Base-by-base conservation (phyloP, 2,113 vertebrate genomes). In the Chauna torquata region DNA sequence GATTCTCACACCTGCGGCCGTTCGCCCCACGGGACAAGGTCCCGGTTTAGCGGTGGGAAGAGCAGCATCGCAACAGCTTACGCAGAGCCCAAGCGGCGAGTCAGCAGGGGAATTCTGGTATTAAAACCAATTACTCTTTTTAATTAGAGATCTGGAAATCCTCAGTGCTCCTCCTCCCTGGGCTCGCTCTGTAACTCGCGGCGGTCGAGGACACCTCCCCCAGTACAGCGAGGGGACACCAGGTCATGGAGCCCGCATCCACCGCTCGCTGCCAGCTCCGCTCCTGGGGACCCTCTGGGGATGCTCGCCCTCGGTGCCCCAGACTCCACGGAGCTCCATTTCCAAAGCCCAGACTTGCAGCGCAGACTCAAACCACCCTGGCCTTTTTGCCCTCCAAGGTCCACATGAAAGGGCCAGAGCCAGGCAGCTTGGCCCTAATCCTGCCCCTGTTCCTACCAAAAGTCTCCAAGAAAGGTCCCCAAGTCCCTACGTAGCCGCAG, bases 141-240 rank as follows among this genome's bases (percentile, higher is more conserved):
- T 96, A 97, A 97, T 94, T 94, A 96, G 90, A 16, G 18, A 47
- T 55, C 88, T 90, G 58, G 82, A 96, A 91, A 92, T 96, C 78
- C 88, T 86, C 11, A 3, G 79, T 40, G 83, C 27, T 90, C 38
- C 50, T 81, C 57, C 85, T 92, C 92, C 64, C 65, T 62, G 47
- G 54, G 55, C 57, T 76, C 45, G 50, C 61, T 79, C 62, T 40
- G 25, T 64, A 64, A 17, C 52, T 38, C 24, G 27, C 25, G 38
- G 25, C 61, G 28, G 24, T 27, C 3, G 4, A 40, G 16, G 10
- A 27, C 16, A 12, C 28, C 36, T 28, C 25, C 32, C 61, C 28
- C 57, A 78, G 38, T 13, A 40, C 40, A 87, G 50, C 32, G n/a
- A 76, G 24, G 23, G 32, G 14, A 69, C 27, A 10, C 22, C 54